A percentile compares a stretch with the other conserved stretches of the same genome.
phyloP scores from a whole-genome alignment of 1,140 invertebrate species.

The Paramacrobiotus metropolitanus region DNA sequence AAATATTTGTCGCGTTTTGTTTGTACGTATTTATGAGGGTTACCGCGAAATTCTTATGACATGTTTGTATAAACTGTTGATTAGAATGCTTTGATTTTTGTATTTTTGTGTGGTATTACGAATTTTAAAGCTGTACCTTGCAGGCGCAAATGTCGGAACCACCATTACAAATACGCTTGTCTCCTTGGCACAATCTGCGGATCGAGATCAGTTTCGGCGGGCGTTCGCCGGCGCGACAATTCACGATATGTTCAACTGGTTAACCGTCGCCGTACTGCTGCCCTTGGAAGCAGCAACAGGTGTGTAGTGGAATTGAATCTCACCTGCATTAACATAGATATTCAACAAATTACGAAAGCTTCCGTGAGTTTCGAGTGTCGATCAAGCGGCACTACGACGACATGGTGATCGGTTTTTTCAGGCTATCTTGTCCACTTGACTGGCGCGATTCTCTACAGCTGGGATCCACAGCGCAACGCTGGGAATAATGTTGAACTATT shows the following conservation, averaged over 20 bases:
- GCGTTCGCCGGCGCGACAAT: constrained; percentile 25
- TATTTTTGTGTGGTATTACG: too few species aligned
- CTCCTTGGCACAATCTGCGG: constrained; percentile 14
- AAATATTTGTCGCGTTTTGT: too few species aligned
- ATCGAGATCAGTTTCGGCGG: constrained; percentile 22
- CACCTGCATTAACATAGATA: too few species aligned
- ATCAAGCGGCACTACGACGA: too few species aligned
- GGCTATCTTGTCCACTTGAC: constrained; percentile 24
- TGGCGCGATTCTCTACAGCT: constrained; percentile 16
- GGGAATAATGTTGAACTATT: constrained; percentile 21
- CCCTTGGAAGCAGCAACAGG: constrained; percentile 21
- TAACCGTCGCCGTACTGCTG: constrained; percentile 24
- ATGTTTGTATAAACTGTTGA: too few species aligned
- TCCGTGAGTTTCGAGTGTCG: too few species aligned
- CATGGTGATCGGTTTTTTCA: too few species aligned
- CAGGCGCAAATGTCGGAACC: constrained; percentile 19
- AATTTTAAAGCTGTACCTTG: too few species aligned
- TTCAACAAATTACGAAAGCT: too few species aligned
- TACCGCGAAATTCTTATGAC: too few species aligned
- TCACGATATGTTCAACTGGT: constrained; percentile 27
- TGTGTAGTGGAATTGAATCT: constrained; percentile 5
- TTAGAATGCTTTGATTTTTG: too few species aligned
- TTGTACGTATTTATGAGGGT: too few species aligned
- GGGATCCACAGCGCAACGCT: constrained; percentile 15
- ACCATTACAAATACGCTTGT: constrained; percentile 23